Evolutionary conservation across 2,113 vertebrate genomes (phyloP).

Genomic region (Syrmaticus mikado): DNA sequence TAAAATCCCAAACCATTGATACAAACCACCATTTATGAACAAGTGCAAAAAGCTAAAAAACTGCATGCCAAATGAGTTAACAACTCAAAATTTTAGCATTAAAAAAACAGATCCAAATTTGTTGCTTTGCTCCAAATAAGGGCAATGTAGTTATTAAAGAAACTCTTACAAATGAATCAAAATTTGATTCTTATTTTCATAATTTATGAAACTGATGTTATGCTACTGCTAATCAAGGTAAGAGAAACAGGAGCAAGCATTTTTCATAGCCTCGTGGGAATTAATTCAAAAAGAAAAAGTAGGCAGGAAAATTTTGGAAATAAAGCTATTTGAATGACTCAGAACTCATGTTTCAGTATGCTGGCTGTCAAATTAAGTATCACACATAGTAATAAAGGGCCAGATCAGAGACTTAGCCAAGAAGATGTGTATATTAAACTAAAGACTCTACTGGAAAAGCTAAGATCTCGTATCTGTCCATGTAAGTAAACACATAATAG

Average conservation of each 20-base stretch:
- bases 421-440: background rate
- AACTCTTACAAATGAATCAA: background rate
- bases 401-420: background rate
- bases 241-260: background rate
- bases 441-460: background rate
- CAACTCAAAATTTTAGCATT: background rate
- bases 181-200: background rate
- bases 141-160: fast-evolving
- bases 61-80: background rate
- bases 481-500: background rate
- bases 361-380: background rate
- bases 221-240: background rate
- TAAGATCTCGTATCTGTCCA: background rate
- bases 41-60: background rate
- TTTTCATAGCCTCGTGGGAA: background rate
- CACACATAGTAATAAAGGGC: background rate
- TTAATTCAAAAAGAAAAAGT: background rate
- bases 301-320: background rate
- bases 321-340: background rate
- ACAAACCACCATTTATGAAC: fast-evolving
- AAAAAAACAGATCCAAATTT: background rate
- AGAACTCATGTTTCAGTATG: fast-evolving
- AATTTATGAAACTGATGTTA: background rate
- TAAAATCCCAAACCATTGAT: background rate
- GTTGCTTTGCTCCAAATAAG: background rate